Percentiles rank a stretch among this genome's conserved stretches.
Evolutionary conservation across 2,113 vertebrate genomes (phyloP).

Genomic region (Symphodus melops): DNA sequence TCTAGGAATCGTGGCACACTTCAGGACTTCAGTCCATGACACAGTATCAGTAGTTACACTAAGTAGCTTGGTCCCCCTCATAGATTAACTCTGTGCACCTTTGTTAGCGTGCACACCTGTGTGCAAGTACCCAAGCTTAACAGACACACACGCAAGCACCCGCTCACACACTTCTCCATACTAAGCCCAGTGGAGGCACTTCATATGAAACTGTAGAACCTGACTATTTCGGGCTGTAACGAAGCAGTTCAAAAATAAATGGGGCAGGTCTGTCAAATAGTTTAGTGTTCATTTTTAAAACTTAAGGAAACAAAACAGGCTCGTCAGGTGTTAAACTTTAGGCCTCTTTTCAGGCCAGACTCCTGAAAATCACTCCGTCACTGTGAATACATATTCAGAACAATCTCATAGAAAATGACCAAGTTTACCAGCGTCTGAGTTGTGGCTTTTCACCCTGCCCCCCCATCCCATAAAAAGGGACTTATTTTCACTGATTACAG

Average conservation of each 20-base stretch:
- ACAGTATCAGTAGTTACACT: conserved; percentile 84
- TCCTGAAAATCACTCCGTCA: conserved; percentile 9
- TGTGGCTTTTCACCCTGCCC: not conserved
- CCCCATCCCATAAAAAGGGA: conserved; percentile 61
- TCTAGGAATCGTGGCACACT: conserved; percentile 76
- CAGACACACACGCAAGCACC: conserved; percentile 48
- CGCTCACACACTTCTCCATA: conserved; percentile 62
- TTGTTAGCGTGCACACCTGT: conserved; percentile 61
- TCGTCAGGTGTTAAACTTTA: conserved; percentile 1
- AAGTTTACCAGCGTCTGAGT: conserved; percentile 13
- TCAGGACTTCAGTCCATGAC: conserved; percentile 73
- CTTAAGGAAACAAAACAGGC: not conserved
- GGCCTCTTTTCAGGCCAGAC: conserved; percentile 21
- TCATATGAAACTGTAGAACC: conserved; percentile 82
- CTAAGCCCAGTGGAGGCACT: conserved; percentile 83
- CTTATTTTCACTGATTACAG: conserved; percentile 55
- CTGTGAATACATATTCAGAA: conserved; percentile 7
- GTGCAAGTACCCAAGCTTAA: conserved; percentile 72
- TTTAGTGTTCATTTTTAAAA: conserved; percentile 27
- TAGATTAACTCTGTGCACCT: conserved; percentile 71
- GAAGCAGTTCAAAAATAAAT: conserved; percentile 60
- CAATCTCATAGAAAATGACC: conserved; percentile 1
- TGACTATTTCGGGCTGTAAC: conserved; percentile 75
- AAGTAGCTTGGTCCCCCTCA: conserved; percentile 78
- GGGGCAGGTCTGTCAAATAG: not conserved